phyloP scores from a whole-genome alignment of 2,113 vertebrate species.

The Apteryx mantelli region DNA sequence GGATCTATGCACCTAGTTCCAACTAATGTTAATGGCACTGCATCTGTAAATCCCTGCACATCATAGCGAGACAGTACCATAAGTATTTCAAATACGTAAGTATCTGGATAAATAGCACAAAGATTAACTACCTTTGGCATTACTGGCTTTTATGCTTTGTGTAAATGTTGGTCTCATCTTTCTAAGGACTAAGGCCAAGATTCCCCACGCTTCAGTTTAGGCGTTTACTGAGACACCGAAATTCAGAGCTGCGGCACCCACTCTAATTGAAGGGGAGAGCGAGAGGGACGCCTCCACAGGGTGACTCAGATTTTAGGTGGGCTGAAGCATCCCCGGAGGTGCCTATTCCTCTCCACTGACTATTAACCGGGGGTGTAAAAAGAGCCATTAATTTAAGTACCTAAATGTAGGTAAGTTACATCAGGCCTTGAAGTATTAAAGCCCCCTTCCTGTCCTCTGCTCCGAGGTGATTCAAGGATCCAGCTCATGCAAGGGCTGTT shows the following conservation, averaged over 20 bases:
- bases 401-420: not conserved
- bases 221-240: not conserved
- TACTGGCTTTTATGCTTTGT: not conserved
- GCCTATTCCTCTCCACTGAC: not conserved
- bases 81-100: constrained; percentile 26
- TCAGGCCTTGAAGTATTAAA: not conserved
- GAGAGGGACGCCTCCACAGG: not conserved
- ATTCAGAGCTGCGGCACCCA: not conserved
- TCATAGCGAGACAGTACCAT: constrained; percentile 11
- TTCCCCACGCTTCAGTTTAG: not conserved
- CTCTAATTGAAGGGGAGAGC: not conserved
- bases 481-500: not conserved
- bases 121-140: not conserved
- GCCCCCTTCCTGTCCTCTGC: not conserved
- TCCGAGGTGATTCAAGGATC: not conserved
- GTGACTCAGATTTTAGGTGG: constrained; percentile 32
- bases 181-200: not conserved
- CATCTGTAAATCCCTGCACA: constrained; percentile 3
- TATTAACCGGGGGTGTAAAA: not conserved
- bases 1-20: constrained; percentile 33
- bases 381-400: not conserved
- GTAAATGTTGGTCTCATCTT: not conserved
- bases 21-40: not conserved
- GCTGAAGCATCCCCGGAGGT: not conserved
- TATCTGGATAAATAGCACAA: constrained; percentile 23